phyloP scores from a whole-genome alignment of 2,888 invertebrate genomes.

The Macaria notata region DNA sequence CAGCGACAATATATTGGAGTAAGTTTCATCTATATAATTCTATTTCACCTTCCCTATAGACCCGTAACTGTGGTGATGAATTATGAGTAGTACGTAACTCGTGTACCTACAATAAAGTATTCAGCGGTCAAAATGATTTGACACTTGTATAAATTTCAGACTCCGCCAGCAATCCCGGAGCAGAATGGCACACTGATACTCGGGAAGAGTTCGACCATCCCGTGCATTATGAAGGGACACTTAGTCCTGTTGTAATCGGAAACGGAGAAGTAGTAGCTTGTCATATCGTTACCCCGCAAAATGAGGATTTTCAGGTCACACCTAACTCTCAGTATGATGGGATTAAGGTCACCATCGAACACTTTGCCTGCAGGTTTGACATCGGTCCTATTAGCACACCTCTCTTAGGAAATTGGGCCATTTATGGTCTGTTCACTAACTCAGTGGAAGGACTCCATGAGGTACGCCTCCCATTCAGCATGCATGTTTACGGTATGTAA shows the following conservation, averaged over 20 bases:
- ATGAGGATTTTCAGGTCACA: constrained; percentile 41
- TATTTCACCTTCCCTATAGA: too few species aligned
- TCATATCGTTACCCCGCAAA: constrained; percentile 50
- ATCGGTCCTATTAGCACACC: constrained; percentile 41
- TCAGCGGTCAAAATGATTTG: background rate
- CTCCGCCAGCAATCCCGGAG: constrained; percentile 24
- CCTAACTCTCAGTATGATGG: constrained; percentile 40
- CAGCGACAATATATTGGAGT: constrained; percentile 39
- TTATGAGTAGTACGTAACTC: too few species aligned
- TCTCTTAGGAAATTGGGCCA: constrained; percentile 46
- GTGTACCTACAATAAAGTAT: background rate
- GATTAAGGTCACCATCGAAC: constrained; percentile 31
- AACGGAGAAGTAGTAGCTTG: constrained; percentile 36
- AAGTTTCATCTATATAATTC: constrained; percentile 29
- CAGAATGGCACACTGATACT: constrained; percentile 23
- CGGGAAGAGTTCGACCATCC: constrained; percentile 34
- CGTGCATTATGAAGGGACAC: constrained; percentile 42
- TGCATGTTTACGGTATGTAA: constrained; percentile 49
- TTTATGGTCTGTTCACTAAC: constrained; percentile 43
- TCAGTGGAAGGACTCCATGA: constrained; percentile 30
- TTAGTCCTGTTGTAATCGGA: constrained; percentile 39
- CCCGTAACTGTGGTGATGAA: too few species aligned
- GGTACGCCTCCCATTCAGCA: constrained; percentile 39
- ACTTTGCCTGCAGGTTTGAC: constrained; percentile 39
- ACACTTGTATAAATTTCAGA: constrained; percentile 31